phyloP scores from a whole-genome alignment of 2,113 vertebrate genomes.

The Casuarius casuarius region DNA sequence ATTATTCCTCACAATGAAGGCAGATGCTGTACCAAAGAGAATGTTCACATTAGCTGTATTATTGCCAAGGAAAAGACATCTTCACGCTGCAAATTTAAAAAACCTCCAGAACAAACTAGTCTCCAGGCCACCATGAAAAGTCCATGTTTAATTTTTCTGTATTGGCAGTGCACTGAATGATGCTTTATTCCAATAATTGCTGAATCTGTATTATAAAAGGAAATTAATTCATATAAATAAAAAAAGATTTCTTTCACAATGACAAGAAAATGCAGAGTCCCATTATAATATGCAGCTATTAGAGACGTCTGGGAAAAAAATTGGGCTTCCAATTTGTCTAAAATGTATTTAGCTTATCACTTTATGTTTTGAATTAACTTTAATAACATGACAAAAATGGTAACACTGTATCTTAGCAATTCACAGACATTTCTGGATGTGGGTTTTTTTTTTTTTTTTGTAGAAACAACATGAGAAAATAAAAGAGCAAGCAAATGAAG shows the following conservation, averaged over 20 bases:
- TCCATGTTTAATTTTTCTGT: background rate
- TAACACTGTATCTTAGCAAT: background rate
- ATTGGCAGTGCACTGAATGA: background rate
- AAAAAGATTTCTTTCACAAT: background rate
- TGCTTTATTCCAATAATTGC: background rate
- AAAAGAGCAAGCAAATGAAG: constrained; percentile 68
- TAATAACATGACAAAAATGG: background rate
- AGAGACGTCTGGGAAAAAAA: background rate
- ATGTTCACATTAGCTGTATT: background rate
- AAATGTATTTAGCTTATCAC: background rate
- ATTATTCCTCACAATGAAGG: constrained; percentile 14
- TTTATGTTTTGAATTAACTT: background rate
- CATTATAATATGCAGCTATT: background rate
- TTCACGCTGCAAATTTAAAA: background rate
- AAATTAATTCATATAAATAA: background rate
- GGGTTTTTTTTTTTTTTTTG: background rate
- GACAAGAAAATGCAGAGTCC: background rate
- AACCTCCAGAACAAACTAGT: background rate
- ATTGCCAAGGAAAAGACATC: background rate
- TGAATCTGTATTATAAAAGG: background rate
- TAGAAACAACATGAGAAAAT: constrained; percentile 81
- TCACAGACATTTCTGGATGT: background rate
- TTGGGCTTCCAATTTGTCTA: background rate
- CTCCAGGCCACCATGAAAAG: background rate
- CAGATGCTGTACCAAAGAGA: background rate